Evolutionary conservation across 2,113 vertebrate species (phyloP).

Genomic region (Halichoeres trimaculatus): DNA sequence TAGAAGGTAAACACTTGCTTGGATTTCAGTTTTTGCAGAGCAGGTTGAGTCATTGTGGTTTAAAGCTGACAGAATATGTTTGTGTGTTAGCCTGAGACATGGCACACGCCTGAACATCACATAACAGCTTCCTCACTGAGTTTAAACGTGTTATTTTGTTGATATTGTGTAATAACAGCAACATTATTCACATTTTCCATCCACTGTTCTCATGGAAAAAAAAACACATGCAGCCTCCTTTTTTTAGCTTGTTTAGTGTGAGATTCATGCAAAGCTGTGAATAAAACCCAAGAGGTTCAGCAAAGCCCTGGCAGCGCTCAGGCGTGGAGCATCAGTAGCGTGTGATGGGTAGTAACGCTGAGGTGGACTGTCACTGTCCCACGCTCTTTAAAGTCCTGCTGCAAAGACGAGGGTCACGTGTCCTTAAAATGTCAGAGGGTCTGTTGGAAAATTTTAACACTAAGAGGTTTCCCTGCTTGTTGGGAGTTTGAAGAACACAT

Average conservation of each 20-base stretch:
- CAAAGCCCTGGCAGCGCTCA: neutral
- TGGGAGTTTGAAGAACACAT: conserved; percentile 20
- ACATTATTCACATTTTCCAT: neutral
- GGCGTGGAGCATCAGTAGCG: neutral
- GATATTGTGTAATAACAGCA: neutral
- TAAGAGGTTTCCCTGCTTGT: conserved; percentile 32
- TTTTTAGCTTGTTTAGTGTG: neutral
- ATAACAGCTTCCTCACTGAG: neutral
- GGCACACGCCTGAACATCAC: neutral
- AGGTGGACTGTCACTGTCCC: conserved; percentile 1
- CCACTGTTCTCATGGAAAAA: neutral
- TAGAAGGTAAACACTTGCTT: too few relatives aligned
- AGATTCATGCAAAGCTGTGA: neutral
- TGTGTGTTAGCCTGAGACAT: neutral
- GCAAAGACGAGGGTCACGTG: neutral
- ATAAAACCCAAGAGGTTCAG: neutral
- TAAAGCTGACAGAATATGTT: neutral
- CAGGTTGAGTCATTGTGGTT: neutral
- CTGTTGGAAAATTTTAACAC: conserved; percentile 14
- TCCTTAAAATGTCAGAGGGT: neutral
- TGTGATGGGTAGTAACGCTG: neutral
- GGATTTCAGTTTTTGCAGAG: too few relatives aligned
- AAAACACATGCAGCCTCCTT: neutral
- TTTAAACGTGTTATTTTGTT: neutral
- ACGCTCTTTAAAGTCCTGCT: neutral